Percentiles rank a stretch among this genome's conserved stretches.
Conservation (phyloP, 1,140 invertebrate genomes). For the Drosophila baimaii region DNA sequence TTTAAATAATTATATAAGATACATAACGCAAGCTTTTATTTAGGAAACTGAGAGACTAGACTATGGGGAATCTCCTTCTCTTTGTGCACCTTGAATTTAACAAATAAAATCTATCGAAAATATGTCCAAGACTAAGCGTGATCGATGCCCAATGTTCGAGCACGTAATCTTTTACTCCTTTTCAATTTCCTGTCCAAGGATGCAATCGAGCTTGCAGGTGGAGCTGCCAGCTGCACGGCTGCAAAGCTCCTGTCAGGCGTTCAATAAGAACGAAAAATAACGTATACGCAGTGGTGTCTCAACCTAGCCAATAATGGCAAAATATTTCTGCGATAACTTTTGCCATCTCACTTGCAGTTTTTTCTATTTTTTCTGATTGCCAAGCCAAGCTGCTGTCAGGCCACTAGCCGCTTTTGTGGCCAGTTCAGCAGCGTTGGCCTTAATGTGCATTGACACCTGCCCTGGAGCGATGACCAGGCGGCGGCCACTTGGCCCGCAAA, state of each 20-base stretch:
- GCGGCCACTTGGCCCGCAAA: slow-evolving; percentile 19
- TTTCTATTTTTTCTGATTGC: slow-evolving; percentile 14
- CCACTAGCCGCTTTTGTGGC: slow-evolving; percentile 25
- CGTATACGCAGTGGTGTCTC: slow-evolving; percentile 30
- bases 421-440: slow-evolving; percentile 37
- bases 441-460: slow-evolving; percentile 68
- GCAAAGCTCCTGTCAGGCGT: slow-evolving; percentile 32
- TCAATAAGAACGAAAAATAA: slow-evolving; percentile 38
- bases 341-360: slow-evolving; percentile 1
- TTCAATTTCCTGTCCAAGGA: neutral
- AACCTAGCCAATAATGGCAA: slow-evolving; percentile 19
- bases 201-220: slow-evolving; percentile 9
- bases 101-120: neutral
- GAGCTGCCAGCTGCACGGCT: slow-evolving; percentile 16
- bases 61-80: too few species aligned
- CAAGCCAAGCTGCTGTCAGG: slow-evolving; percentile 30
- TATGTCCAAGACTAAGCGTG: neutral
- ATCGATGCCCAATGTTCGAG: slow-evolving; percentile 3
- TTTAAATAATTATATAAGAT: neutral
- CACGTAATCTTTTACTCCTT: slow-evolving; percentile 3
- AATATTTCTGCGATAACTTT: slow-evolving; percentile 31
- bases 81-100: too few species aligned
- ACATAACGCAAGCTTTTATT: too few species aligned
- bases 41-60: too few species aligned
- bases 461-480: slow-evolving; percentile 11